Percentiles rank a stretch among this genome's conserved stretches.
These are phyloP conservation scores for Araneus ventricosus DNA, from an alignment of 1,140 invertebrate genomes.

Conservation along the genomic window DNA sequence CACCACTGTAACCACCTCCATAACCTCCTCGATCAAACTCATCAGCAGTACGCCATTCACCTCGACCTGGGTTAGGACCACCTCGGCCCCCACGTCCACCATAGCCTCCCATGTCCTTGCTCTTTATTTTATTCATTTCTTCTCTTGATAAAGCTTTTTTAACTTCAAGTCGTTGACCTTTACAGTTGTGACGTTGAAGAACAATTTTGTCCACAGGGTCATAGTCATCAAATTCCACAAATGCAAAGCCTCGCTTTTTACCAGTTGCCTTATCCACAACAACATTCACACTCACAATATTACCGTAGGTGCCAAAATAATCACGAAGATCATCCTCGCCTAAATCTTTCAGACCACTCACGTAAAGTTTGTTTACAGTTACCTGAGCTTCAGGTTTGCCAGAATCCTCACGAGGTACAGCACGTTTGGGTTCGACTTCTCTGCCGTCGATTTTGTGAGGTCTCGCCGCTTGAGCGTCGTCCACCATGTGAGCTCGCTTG, in stretches of 20 bases:
- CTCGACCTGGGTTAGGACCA: constrained; percentile 19
- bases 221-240: constrained; percentile 98
- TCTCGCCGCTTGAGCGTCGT: constrained; percentile 94
- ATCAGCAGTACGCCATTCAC: constrained; percentile 67
- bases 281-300: constrained; percentile 90
- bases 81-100: constrained; percentile 51
- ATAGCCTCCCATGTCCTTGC: constrained; percentile 75
- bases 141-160: constrained; percentile 82
- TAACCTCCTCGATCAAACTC: constrained; percentile 61
- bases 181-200: constrained; percentile 80
- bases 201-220: constrained; percentile 97
- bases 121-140: constrained; percentile 79
- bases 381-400: constrained; percentile 93
- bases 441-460: constrained; percentile 90
- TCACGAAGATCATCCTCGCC: constrained; percentile 92
- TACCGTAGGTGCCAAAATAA: constrained; percentile 91
- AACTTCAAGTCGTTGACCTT: constrained; percentile 81
- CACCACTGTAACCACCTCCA: constrained; percentile 56
- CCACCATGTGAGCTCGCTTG: constrained; percentile 92
- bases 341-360: constrained; percentile 92
- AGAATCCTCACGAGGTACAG: constrained; percentile 94
- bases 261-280: constrained; percentile 92
- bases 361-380: constrained; percentile 96
- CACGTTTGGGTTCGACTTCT: constrained; percentile 97
- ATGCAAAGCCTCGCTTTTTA: constrained; percentile 95